Percentiles rank a stretch among this genome's conserved stretches.
phyloP scores from a whole-genome alignment of 23 tunicate genomes.

The Halocynthia aurantium region DNA sequence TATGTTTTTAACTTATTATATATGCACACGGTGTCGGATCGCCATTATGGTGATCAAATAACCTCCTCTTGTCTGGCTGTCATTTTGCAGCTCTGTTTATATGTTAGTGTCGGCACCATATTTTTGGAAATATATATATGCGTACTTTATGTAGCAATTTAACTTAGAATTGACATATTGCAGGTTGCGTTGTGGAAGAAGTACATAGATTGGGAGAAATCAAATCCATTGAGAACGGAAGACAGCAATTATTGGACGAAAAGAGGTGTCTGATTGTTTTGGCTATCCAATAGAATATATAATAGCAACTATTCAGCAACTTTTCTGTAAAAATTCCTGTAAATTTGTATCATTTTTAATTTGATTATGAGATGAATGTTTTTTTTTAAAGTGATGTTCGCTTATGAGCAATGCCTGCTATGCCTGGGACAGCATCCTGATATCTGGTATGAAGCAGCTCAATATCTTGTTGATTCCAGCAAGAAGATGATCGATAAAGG shows the following conservation, averaged over 20 bases:
- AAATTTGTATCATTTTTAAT: background rate
- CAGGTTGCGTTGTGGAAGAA: constrained; percentile 89
- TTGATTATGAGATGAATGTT: background rate
- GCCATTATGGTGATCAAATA: too few species aligned
- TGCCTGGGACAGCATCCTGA: constrained; percentile 94
- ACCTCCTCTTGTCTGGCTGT: too few species aligned
- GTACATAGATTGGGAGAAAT: constrained; percentile 91
- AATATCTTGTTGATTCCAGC: constrained; percentile 68
- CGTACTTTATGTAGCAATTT: too few species aligned
- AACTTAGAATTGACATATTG: background rate
- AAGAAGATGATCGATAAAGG: constrained; percentile 82
- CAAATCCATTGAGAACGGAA: constrained; percentile 75
- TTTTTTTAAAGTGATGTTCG: constrained; percentile 61
- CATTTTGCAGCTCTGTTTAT: too few species aligned
- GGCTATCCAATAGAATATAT: background rate
- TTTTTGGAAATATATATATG: too few species aligned
- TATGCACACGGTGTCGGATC: too few species aligned
- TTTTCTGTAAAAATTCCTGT: background rate
- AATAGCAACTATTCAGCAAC: too few species aligned
- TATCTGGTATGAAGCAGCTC: constrained; percentile 96
- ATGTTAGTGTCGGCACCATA: too few species aligned
- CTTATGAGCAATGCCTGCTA: constrained; percentile 89
- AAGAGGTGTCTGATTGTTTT: constrained; percentile 40
- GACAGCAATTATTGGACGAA: constrained; percentile 55
- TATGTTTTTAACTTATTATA: too few species aligned